These are phyloP conservation scores for Andrena dorsata DNA, from an alignment of 2,888 invertebrate genomes.

Conservation along the genomic window DNA sequence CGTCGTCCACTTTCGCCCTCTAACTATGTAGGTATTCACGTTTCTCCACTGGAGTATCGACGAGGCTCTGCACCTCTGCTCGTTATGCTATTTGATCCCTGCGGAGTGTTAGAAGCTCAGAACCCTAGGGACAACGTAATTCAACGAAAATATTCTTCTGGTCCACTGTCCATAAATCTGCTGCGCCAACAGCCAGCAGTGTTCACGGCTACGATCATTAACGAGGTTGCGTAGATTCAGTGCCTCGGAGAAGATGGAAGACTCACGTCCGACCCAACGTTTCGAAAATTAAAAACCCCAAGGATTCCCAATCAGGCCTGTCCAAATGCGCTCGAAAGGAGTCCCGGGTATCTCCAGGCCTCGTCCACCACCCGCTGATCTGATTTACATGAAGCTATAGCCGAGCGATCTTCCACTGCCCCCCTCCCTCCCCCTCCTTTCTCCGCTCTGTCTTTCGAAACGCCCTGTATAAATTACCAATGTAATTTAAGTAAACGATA, in stretches of 20 bases:
- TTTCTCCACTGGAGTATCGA: not conserved
- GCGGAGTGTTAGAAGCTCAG: no score
- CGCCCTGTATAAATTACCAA: conserved; percentile 19
- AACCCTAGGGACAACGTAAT: no score
- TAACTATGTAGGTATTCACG: not conserved
- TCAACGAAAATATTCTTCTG: no score
- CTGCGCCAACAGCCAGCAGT: no score
- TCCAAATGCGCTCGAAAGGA: not conserved
- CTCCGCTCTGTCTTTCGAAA: no score
- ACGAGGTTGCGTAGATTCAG: not conserved
- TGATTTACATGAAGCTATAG: conserved; percentile 56
- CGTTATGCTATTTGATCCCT: not conserved
- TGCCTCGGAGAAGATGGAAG: not conserved
- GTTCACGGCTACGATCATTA: not conserved
- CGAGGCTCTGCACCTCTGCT: not conserved
- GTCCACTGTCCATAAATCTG: no score
- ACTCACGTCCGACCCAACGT: not conserved
- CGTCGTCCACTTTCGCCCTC: conserved; percentile 16
- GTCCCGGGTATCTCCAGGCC: conserved; percentile 16
- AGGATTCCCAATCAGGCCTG: not conserved
- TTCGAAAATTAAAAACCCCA: conserved; percentile 9
- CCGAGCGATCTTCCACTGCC: not conserved
- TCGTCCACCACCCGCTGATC: conserved; percentile 37
- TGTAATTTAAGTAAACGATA: conserved; percentile 1
- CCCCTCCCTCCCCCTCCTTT: no score